phyloP scores from a whole-genome alignment of 2,113 vertebrate genomes.

The Aythya baeri region DNA sequence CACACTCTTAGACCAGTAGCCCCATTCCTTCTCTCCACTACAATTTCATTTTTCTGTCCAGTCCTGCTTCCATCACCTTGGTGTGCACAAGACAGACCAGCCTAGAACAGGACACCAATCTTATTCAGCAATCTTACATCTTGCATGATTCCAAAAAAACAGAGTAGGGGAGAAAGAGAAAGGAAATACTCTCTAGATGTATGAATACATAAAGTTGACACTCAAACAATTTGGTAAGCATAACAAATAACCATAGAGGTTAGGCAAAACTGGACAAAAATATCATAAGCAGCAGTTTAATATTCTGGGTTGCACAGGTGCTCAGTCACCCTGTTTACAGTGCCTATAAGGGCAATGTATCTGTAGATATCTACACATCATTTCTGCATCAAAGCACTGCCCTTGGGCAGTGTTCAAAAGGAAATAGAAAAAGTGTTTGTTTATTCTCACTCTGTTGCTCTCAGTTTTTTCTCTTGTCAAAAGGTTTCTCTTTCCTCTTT shows the following conservation, averaged over 20 bases:
- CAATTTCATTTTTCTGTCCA: not conserved
- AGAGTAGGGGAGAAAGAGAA: not conserved
- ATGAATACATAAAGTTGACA: not conserved
- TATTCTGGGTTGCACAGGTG: not conserved
- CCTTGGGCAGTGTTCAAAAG: conserved; percentile 8
- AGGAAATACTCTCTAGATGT: not conserved
- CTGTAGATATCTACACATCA: conserved; percentile 14
- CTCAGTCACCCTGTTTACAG: not conserved
- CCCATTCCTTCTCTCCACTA: not conserved
- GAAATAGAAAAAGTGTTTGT: not conserved
- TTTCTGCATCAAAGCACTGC: conserved; percentile 45
- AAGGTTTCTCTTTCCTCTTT: conserved; percentile 22
- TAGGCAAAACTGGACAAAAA: not conserved
- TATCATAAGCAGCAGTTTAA: not conserved
- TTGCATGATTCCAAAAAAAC: not conserved
- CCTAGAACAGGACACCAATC: not conserved
- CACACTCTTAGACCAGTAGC: not conserved
- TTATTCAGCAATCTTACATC: not conserved
- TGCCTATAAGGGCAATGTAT: not conserved
- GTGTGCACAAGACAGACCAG: not conserved
- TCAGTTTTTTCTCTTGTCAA: conserved; percentile 2
- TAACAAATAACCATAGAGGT: not conserved
- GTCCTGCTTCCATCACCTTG: accelerated
- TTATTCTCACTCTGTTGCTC: conserved; percentile 30
- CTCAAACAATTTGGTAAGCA: not conserved